phyloP scores from a whole-genome alignment of 2,113 vertebrate genomes.

The Fulica atra region DNA sequence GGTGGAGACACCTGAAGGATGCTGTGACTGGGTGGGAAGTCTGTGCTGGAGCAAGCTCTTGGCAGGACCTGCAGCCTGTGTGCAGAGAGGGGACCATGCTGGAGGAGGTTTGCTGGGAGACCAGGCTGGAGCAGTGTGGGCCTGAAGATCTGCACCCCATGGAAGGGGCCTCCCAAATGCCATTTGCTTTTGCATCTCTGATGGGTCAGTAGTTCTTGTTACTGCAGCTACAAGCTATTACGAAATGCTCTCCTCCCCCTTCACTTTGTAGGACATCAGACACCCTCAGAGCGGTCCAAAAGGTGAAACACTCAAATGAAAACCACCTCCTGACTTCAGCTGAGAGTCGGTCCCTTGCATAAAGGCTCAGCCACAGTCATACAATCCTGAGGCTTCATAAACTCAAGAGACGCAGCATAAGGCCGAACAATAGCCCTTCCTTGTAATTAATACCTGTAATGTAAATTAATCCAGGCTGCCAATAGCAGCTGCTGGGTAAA shows the following conservation, averaged over 20 bases:
- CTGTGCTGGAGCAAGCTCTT: too few species aligned
- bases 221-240: background rate
- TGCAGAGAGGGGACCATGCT: too few species aligned
- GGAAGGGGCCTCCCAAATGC: background rate
- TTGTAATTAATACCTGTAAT: slow-evolving; percentile 60
- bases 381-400: background rate
- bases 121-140: too few species aligned
- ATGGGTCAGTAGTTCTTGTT: background rate
- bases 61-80: too few species aligned
- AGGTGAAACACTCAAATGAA: background rate
- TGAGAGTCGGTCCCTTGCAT: background rate
- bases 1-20: too few species aligned
- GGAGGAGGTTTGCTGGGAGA: too few species aligned
- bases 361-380: background rate
- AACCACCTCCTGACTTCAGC: background rate
- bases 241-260: background rate
- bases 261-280: background rate
- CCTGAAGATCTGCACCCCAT: too few species aligned
- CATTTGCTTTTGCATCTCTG: background rate
- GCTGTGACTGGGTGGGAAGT: too few species aligned
- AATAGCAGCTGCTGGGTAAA: slow-evolving; percentile 54
- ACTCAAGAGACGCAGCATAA: background rate
- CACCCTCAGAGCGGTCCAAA: background rate
- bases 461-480: slow-evolving; percentile 37
- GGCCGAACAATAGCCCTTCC: background rate